Evolutionary conservation across 2,797 vertebrate genomes (phyloP), one percentile per base, ranked within the genome.

Genomic region (Microctenopoma stevenorrisi): DNA sequence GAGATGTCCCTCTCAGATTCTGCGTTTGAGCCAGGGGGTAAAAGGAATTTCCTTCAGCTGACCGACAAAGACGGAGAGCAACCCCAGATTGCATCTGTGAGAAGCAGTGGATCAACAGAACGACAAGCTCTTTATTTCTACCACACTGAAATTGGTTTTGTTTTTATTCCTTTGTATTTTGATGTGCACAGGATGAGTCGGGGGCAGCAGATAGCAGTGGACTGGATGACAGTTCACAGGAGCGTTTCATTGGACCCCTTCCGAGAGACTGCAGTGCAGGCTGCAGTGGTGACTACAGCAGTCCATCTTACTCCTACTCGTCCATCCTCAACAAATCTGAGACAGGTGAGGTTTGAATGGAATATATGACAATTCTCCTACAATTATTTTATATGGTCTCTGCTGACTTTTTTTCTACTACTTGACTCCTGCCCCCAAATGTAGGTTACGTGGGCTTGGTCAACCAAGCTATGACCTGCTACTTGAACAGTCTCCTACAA

Each of bases 401-500:
- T 52, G 3, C 16, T 4, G 3, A 66, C 49, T 2, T 54, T 40
- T 75, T 9, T 30, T 4, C 37, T 38, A 18, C 22, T 38, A 7
- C 35, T 46, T 48, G 6, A 76, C 14, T 74, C 25, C 71, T 52
- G 15, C 18, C 50, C 5, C 40, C 0, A 22, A 1, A 63, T 83
- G 4, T 74, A 99, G 98, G 98, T 79, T 99, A 99, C 50, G 98
- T 99, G 75, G 98, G 98, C 64, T 92, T 99, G 90, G 98, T 99
- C 85, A 99, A 99, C 89, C 98, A 99, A 89, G 98, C 98, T 59
- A 99, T 99, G 98, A 99, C 98, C 67, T 99, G 98, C 88, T 99
- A 99, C 90, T 89, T 99, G 91, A 99, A 99, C 93, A 99, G 98
- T 91, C 96, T 99, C 75, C 93, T 99, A 37, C 98, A 99, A 92